Evolutionary conservation across 2,113 vertebrate genomes (phyloP).

Genomic region (Hippolais icterina): DNA sequence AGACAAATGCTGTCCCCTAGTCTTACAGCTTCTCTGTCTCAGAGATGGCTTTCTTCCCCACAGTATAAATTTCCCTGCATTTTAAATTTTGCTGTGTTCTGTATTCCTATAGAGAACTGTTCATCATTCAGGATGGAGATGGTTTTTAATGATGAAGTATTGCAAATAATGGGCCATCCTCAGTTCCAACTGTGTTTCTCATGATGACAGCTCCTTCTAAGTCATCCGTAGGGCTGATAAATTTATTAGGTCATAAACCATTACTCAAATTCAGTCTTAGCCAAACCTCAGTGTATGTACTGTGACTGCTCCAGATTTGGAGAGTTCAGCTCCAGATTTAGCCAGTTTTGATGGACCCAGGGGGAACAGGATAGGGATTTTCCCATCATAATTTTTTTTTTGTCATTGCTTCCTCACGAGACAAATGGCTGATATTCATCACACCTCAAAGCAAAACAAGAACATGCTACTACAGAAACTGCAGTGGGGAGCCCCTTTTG

Average conservation of each 20-base stretch:
- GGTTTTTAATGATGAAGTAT: not conserved
- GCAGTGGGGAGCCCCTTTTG: fast-evolving
- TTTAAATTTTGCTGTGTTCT: not conserved
- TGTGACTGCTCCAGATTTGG: not conserved
- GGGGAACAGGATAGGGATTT: not conserved
- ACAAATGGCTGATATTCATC: not conserved
- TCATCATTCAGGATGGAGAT: not conserved
- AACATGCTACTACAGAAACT: not conserved
- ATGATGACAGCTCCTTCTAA: not conserved
- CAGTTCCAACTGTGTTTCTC: not conserved
- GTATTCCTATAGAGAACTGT: not conserved
- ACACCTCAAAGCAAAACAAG: not conserved
- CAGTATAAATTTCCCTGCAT: not conserved
- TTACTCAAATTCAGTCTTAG: not conserved
- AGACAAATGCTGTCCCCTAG: not conserved
- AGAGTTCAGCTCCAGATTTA: not conserved
- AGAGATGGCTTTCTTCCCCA: not conserved
- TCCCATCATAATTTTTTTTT: not conserved
- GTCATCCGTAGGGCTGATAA: not conserved
- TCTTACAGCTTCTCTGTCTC: not conserved
- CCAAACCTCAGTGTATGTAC: not conserved
- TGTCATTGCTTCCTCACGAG: not conserved
- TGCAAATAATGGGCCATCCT: not conserved
- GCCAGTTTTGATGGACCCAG: not conserved
- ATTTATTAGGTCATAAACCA: constrained; percentile 3